Base-by-base conservation (phyloP, 2,888 invertebrate genomes). In the Penaeus monodon region DNA sequence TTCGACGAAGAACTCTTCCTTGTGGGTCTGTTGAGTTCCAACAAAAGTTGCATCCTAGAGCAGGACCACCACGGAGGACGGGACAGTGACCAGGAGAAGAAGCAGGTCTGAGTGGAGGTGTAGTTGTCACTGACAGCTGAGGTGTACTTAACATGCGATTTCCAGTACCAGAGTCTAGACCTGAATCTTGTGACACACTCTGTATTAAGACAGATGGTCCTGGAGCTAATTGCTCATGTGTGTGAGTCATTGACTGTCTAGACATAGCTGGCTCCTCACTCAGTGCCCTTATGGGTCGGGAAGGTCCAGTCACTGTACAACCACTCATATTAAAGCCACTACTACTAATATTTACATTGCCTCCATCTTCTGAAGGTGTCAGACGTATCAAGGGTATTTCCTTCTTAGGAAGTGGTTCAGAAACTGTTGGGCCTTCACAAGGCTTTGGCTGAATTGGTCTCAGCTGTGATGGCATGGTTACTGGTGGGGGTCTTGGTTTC, bases 1-100 rank as follows among this genome's bases (percentile, higher is more conserved):
- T 97, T 88, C 97, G 94, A 77, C 97, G 94, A 81, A 97, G 93
- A 91, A 96, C 96, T 90, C 97, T 93, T 66, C 96, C 96, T 92
- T 96, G 95, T 77, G 94, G 95, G 92, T 97, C 97, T 77, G 96
- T 96, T 0, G 97, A 96, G 92, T 97, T 97, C 97, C 97, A 97
- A 93, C 97, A 97, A 92, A 95, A 97, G 93, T 97, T 97, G 93
- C 97, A 97, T 91, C 96, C 96, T 89, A 97, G 93, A 4, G 97
- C 96, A 10, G 97, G 96, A 0, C 97, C 97, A 17, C 95, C 95
- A 84, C 97, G 93, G 81, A 96, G 95, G 20, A 96, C 96, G 17
- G 97, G 97, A 92, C 97, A 97, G 93, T 97, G 97, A 91, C 96
- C 96, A 49, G 86, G 86, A 20, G 86, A 63, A 27, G 82, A 83